Percentiles rank a stretch among this genome's conserved stretches.
Conservation (phyloP, 2,888 invertebrate species). For the Cepaea hortensis region DNA sequence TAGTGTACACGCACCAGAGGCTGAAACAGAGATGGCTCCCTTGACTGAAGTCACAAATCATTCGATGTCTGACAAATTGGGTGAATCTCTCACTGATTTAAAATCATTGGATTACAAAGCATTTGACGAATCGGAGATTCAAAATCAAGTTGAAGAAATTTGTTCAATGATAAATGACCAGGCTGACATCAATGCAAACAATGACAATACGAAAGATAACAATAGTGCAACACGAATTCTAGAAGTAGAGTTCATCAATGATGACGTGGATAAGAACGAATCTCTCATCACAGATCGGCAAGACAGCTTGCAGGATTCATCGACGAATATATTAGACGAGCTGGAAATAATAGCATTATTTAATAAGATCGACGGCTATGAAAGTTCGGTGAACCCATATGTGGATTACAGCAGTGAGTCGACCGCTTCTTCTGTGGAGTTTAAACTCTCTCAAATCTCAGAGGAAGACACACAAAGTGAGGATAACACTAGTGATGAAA, state of each 20-base stretch:
- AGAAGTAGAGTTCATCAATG: constrained; percentile 12
- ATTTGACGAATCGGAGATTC: too few species aligned
- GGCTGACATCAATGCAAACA: neutral
- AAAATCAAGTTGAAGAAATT: neutral
- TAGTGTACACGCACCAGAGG: too few species aligned
- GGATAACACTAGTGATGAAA: constrained; percentile 30
- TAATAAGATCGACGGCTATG: constrained; percentile 24
- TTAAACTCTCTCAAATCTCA: constrained; percentile 42
- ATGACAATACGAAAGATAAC: neutral
- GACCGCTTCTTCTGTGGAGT: constrained; percentile 1
- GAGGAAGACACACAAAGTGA: constrained; percentile 46
- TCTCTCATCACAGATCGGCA: neutral
- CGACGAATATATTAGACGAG: constrained; percentile 23
- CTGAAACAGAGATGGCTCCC: neutral
- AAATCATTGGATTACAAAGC: too few species aligned
- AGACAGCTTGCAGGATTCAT: neutral
- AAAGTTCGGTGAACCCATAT: neutral
- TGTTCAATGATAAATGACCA: neutral
- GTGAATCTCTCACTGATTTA: too few species aligned
- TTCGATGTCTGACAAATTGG: too few species aligned
- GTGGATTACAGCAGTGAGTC: neutral
- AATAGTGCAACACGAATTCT: constrained; percentile 8
- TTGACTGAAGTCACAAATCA: neutral
- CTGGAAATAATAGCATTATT: constrained; percentile 44
- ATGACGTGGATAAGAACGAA: neutral